These are phyloP conservation scores for Cotesia glomerata DNA, from an alignment of 1,140 invertebrate species.

Conservation along the genomic window DNA sequence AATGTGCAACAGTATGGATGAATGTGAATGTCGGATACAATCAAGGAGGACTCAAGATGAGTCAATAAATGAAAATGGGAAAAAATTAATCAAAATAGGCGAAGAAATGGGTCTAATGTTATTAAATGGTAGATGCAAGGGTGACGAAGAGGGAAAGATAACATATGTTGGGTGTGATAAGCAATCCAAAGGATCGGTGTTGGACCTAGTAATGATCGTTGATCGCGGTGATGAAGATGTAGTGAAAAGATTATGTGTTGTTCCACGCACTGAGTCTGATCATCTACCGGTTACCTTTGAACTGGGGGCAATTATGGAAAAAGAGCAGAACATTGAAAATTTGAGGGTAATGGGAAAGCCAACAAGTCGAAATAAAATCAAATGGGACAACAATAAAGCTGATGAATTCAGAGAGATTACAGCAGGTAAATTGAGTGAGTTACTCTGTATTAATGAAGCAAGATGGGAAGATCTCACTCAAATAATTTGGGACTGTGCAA, in stretches of 20 bases:
- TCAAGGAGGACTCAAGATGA: constrained; percentile 13
- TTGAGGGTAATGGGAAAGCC: constrained; percentile 41
- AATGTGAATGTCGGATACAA: neutral
- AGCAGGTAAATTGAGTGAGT: too few relatives aligned
- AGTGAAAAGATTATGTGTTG: neutral
- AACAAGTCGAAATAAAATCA: constrained; percentile 24
- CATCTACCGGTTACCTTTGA: constrained; percentile 10
- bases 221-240: neutral
- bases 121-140: neutral
- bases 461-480: too few relatives aligned
- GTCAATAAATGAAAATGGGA: constrained; percentile 17
- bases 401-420: too few relatives aligned
- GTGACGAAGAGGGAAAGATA: constrained; percentile 9
- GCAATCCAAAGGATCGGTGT: constrained; percentile 4
- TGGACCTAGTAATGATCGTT: neutral
- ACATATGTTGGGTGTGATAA: constrained; percentile 7
- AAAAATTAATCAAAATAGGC: constrained; percentile 17
- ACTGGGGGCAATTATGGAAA: constrained; percentile 28
- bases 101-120: neutral
- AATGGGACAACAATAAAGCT: too few relatives aligned
- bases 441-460: too few relatives aligned
- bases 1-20: neutral
- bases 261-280: constrained; percentile 10
- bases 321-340: constrained; percentile 1
- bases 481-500: too few relatives aligned